A percentile compares a stretch with the other conserved stretches of the same genome.
Conservation (phyloP, 1,140 invertebrate species). For the Euwallacea similis region DNA sequence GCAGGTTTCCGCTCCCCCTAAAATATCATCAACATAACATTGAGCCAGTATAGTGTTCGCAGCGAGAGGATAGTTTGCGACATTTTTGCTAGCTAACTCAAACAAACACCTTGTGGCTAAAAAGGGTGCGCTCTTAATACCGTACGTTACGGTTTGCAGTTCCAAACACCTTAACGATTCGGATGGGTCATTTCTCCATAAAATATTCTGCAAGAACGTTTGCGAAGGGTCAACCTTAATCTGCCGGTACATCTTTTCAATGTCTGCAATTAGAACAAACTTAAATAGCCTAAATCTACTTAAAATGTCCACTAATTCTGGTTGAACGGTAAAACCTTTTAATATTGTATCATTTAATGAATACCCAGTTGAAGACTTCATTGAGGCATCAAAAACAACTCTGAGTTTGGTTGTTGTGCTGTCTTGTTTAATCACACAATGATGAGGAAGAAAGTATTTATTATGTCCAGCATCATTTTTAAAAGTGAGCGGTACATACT, state of each 20-base stretch:
- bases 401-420: constrained; percentile 45
- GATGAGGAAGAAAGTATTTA: constrained; percentile 54
- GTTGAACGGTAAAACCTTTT: constrained; percentile 50
- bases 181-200: constrained; percentile 47
- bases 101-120: constrained; percentile 42
- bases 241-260: constrained; percentile 54
- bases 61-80: constrained; percentile 44
- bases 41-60: constrained; percentile 31
- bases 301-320: constrained; percentile 52
- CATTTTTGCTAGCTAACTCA: constrained; percentile 43
- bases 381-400: constrained; percentile 52
- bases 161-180: constrained; percentile 44
- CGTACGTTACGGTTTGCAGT: constrained; percentile 52
- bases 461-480: constrained; percentile 11
- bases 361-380: constrained; percentile 42
- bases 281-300: constrained; percentile 46
- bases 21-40: constrained; percentile 40
- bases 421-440: constrained; percentile 44
- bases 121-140: constrained; percentile 47
- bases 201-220: constrained; percentile 48
- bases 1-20: constrained; percentile 10
- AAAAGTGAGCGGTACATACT: constrained; percentile 27
- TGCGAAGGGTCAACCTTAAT: constrained; percentile 46
- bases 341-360: constrained; percentile 48
- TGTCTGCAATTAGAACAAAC: constrained; percentile 46